Evolutionary conservation across 2,113 vertebrate genomes (phyloP), one percentile per base, ranked within the genome.

Genomic region (Callaeas wilsoni): DNA sequence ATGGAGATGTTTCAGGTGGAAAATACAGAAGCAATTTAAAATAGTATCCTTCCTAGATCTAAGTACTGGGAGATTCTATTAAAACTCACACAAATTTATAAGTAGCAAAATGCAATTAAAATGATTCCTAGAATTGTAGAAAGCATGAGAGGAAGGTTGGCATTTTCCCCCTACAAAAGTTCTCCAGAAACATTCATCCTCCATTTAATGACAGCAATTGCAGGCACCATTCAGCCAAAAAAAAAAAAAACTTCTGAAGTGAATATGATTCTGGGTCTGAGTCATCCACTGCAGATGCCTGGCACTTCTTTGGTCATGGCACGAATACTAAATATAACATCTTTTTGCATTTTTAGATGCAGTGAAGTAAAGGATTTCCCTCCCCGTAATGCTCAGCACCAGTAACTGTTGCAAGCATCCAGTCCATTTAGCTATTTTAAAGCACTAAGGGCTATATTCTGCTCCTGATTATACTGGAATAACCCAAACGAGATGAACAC

Each of bases 281-380:
- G 65, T 96, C 93, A 95, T 62, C 57, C 37, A 52, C 84, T 90
- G 92, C 93, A 94, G 90, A 93, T 96, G 88, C 90, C 92, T 90
- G 83, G 71, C 93, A 95, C 71, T 30, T 64, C 52, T 75, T 65
- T 87, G 80, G 71, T 80, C 65, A 53, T 80, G 93, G 83, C 92
- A 93, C 83, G 75, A 81, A 81, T 89, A 46, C 86, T 91, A 93
- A 91, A 86, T 88, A 62, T 92, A 90, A 60, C 44, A 19, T 81
- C 65, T 30, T 84, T 87, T n/a, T 81, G 65, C 83, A 71, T 70
- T 96, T 95, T 96, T 75, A 92, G 86, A 68, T 42, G 73, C 73
- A 65, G 27, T 53, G 86, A 93, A 78, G 88, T 75, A 84, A 88
- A 96, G 96, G 95, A 87, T 91, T 94, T 90, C 83, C 96, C 91